A percentile compares a stretch with the other conserved stretches of the same genome.
Conservation (phyloP, 2,113 vertebrate genomes). For the Boulengeromyrus knoepffleri region DNA sequence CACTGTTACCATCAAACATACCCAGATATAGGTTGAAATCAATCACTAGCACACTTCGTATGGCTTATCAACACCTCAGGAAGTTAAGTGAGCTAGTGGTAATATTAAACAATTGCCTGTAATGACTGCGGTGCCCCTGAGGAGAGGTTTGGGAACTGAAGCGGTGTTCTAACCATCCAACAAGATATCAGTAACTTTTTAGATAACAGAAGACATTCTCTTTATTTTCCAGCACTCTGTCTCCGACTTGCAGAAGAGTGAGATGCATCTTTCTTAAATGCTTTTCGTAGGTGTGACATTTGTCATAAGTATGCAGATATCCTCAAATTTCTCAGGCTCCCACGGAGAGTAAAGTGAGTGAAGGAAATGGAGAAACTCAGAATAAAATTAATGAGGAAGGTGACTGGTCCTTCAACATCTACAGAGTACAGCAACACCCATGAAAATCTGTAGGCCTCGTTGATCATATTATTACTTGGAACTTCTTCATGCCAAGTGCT, state of each 20-base stretch:
- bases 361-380: not conserved
- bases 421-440: not conserved
- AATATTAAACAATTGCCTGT: not conserved
- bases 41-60: not conserved
- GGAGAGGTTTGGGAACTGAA: not conserved
- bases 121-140: not conserved
- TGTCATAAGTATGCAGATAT: not conserved
- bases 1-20: not conserved
- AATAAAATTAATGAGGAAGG: not conserved
- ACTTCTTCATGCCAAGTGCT: not conserved
- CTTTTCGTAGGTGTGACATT: not conserved
- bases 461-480: not conserved
- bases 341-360: not conserved
- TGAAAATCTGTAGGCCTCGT: not conserved
- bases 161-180: not conserved
- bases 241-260: not conserved
- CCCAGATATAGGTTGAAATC: not conserved
- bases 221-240: not conserved
- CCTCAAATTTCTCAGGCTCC: not conserved
- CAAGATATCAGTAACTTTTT: not conserved
- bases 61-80: not conserved
- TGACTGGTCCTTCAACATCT: not conserved
- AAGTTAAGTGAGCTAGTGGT: not conserved
- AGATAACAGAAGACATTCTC: not conserved
- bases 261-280: not conserved